Evolutionary conservation across 2,797 vertebrate genomes (phyloP), one percentile per base, ranked within the genome.

Genomic region (Xerus rutilus): DNA sequence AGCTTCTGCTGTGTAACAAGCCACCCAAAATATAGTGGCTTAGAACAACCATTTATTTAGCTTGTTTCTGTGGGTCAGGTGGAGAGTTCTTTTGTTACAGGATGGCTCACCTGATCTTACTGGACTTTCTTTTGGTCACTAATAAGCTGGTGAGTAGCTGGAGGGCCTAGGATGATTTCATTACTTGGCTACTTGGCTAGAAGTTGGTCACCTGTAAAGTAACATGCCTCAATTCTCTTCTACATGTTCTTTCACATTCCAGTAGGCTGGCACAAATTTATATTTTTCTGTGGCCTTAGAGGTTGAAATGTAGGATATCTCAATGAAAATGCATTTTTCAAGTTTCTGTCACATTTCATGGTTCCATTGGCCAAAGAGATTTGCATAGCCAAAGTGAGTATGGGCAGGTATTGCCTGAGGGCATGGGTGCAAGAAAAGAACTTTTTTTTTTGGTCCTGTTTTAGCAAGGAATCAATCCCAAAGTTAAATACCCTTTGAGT

Each of bases 201-300:
- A 23, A 67, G n/a, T 74, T 45, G 81, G 20, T 35, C 28, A 45
- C 10, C 30, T 65, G 4, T 30, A 7, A 14, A 4, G 0, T 84
- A 25, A 57, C 5, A 13, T n/a, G n/a, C 6, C 32, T 45, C 45
- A 62, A 10, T 32, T 49, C 18, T n/a, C 18, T 23, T 21, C 20
- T 20, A 23, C 17, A 5, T 11, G 1, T 0, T 52, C 49, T 12
- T 14, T n/a, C 35, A 6, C 1, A 8, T 17, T 76, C 8, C 2
- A 39, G 7, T 2, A 45, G 8, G 1, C 6, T 43, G 47, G 1
- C 7, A 85, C 9, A 43, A 11, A 30, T 43, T 30, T 28, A n/a
- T 67, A 67, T 35, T 35, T 17, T 17, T 5, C 12, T 32, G 7
- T 6, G 3, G 10, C 18, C 20, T 57, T 21, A 28, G 28, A 54